Percentiles rank a stretch among this genome's conserved stretches.
Evolutionary conservation across 1,140 invertebrate genomes (phyloP).

Genomic region (Brachionus plicatilis): DNA sequence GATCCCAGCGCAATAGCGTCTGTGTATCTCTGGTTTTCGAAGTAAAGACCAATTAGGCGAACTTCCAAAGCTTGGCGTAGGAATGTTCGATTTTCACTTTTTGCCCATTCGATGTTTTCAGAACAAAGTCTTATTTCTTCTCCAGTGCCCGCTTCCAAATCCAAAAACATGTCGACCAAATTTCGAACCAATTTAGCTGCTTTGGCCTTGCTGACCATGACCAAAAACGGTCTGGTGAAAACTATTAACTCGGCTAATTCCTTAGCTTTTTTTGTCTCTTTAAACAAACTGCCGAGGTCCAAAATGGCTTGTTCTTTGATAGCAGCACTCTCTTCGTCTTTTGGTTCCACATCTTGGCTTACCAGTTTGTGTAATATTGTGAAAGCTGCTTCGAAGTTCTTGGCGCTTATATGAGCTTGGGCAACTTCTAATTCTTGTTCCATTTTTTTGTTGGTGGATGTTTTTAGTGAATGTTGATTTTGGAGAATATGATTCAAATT

Average conservation of each 20-base stretch:
- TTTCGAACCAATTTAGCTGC: conserved; percentile 93
- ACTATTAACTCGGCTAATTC: conserved; percentile 87
- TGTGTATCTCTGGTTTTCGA: conserved; percentile 8
- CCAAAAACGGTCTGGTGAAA: conserved; percentile 82
- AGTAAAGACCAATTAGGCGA: conserved; percentile 40
- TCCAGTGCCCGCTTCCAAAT: conserved; percentile 79
- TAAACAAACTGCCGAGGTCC: conserved; percentile 78
- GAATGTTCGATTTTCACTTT: conserved; percentile 92
- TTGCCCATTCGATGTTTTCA: conserved; percentile 99
- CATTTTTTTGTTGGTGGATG: neutral
- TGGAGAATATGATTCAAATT: neutral
- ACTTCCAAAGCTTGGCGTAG: conserved; percentile 85
- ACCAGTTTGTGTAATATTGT: conserved; percentile 43
- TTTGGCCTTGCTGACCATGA: conserved; percentile 91
- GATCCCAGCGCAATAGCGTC: conserved; percentile 58
- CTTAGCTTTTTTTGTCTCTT: conserved; percentile 84
- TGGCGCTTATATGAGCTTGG: neutral
- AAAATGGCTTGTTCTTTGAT: conserved; percentile 82
- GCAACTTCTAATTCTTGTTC: conserved; percentile 38
- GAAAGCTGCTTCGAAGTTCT: conserved; percentile 16
- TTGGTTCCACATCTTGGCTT: conserved; percentile 58
- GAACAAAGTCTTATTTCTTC: conserved; percentile 60
- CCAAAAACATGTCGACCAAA: conserved; percentile 92
- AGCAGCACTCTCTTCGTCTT: conserved; percentile 77
- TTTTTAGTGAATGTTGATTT: neutral